A percentile compares a stretch with the other conserved stretches of the same genome.
phyloP scores from a whole-genome alignment of 2,797 vertebrate species.

The Salarias fasciatus region DNA sequence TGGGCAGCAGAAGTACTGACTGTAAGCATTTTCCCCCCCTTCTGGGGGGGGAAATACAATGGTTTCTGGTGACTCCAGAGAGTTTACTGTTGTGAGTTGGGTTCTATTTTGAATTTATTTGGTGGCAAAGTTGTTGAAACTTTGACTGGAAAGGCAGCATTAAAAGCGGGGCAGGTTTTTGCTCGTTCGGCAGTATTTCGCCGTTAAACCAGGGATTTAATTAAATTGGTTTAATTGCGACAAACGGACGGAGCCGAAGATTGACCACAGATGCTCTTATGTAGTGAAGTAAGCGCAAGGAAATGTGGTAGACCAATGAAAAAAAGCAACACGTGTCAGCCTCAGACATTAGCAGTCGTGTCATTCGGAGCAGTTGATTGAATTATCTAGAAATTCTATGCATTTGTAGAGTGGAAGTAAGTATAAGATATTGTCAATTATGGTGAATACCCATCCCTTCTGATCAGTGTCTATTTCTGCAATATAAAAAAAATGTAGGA shows the following conservation, averaged over 20 bases:
- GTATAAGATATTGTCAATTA: too few relatives aligned
- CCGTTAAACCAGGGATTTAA: slow-evolving; percentile 16
- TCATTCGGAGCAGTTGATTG: background rate
- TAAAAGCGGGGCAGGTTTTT: slow-evolving; percentile 19
- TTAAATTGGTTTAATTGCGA: slow-evolving; percentile 33
- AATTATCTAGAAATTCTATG: too few relatives aligned
- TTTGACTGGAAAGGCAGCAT: slow-evolving; percentile 32
- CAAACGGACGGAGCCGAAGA: slow-evolving; percentile 8
- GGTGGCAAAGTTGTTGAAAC: slow-evolving; percentile 37
- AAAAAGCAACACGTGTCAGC: background rate
- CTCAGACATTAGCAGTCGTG: background rate
- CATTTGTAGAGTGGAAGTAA: too few relatives aligned
- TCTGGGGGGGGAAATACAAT: slow-evolving; percentile 52
- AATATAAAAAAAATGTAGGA: too few relatives aligned
- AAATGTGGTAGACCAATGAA: slow-evolving; percentile 9
- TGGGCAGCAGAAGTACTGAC: slow-evolving; percentile 65
- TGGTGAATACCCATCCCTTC: too few relatives aligned
- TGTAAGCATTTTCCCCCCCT: slow-evolving; percentile 69
- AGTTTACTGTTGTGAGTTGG: slow-evolving; percentile 39
- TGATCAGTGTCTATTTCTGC: too few relatives aligned
- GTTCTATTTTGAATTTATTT: slow-evolving; percentile 66
- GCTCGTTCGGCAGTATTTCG: slow-evolving; percentile 29
- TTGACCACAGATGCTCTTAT: slow-evolving; percentile 12
- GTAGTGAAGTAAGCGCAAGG: slow-evolving; percentile 5
- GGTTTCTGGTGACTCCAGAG: slow-evolving; percentile 58